These are phyloP conservation scores for Stramonita haemastoma DNA, from an alignment of 2,888 invertebrate genomes.

Conservation along the genomic window DNA sequence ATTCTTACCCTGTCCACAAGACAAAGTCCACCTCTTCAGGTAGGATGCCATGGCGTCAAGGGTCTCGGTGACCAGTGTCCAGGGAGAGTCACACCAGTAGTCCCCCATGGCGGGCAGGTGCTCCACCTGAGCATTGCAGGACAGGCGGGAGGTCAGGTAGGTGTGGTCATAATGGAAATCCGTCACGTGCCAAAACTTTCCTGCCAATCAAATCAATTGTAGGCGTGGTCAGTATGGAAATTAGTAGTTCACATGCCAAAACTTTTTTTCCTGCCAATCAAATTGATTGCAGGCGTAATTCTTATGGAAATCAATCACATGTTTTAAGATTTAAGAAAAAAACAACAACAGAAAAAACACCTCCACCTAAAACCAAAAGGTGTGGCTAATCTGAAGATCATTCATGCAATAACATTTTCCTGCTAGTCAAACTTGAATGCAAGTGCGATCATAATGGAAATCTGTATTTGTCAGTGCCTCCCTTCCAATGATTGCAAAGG, in stretches of 20 bases:
- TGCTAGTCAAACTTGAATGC: background rate
- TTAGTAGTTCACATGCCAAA: background rate
- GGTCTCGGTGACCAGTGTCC: conserved; percentile 91
- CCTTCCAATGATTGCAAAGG: too few species aligned
- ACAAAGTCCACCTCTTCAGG: conserved; percentile 93
- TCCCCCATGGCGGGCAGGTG: conserved; percentile 83
- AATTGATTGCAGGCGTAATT: background rate
- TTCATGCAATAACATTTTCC: too few species aligned
- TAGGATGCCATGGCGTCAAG: conserved; percentile 90
- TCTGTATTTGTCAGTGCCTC: too few species aligned
- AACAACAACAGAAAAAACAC: conserved; percentile 20
- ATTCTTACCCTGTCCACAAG: conserved; percentile 93
- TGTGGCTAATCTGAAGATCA: too few species aligned
- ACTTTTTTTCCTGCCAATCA: background rate
- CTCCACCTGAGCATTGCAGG: conserved; percentile 58
- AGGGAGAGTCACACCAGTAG: conserved; percentile 92
- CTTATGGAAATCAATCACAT: background rate
- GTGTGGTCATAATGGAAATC: conserved; percentile 75
- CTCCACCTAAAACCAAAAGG: conserved; percentile 8
- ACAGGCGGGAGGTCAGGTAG: conserved; percentile 59
- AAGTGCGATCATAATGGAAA: background rate
- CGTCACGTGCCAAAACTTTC: conserved; percentile 74
- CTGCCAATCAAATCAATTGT: conserved; percentile 50
- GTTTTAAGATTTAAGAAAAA: background rate
- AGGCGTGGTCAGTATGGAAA: background rate